Percentiles rank a stretch among this genome's conserved stretches.
phyloP scores from a whole-genome alignment of 2,113 vertebrate genomes.

The Mustela nigripes region DNA sequence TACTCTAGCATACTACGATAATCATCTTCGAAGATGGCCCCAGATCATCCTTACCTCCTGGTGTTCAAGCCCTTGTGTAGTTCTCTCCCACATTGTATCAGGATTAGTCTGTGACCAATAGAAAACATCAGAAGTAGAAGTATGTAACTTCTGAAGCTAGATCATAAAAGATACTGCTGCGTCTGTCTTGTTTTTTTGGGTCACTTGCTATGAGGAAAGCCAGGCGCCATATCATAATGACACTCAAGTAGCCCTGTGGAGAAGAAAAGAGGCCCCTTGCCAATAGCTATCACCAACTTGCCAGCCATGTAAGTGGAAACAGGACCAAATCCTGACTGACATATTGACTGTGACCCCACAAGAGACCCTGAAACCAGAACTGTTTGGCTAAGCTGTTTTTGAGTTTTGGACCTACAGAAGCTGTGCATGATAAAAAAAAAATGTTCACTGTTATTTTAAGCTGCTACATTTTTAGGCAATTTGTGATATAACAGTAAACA shows the following conservation, averaged over 20 bases:
- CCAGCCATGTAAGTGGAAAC: background rate
- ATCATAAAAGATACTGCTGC: background rate
- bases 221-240: background rate
- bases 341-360: background rate
- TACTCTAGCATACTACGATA: background rate
- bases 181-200: background rate
- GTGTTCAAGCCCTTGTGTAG: background rate
- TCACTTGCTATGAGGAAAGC: background rate
- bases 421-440: background rate
- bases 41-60: background rate
- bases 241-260: background rate
- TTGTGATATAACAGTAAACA: background rate
- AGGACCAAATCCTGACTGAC: background rate
- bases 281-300: background rate
- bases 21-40: background rate
- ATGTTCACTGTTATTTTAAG: background rate
- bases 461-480: background rate
- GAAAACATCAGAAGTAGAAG: background rate
- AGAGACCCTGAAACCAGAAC: background rate
- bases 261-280: background rate
- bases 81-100: background rate
- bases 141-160: background rate
- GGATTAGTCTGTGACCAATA: background rate
- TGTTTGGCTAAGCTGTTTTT: slow-evolving; percentile 20
- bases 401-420: background rate